phyloP scores from a whole-genome alignment of 2,113 vertebrate species.

The Odocoileus virginianus region DNA sequence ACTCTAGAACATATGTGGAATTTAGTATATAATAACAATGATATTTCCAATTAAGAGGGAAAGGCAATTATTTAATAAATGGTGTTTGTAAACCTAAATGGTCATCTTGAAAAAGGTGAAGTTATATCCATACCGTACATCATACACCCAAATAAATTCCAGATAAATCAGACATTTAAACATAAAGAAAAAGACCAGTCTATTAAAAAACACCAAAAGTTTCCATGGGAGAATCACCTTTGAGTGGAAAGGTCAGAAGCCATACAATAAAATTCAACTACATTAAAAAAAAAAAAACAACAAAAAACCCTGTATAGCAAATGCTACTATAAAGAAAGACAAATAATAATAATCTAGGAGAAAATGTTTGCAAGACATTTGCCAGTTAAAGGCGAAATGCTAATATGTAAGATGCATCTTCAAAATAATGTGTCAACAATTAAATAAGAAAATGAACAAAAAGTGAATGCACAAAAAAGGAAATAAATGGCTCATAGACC shows the following conservation, averaged over 20 bases:
- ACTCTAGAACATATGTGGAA: not conserved
- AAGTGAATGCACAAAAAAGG: not conserved
- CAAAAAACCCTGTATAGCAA: not conserved
- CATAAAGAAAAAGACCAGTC: not conserved
- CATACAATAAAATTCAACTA: not conserved
- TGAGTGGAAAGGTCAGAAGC: not conserved
- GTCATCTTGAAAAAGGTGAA: not conserved
- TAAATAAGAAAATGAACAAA: not conserved
- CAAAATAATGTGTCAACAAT: not conserved
- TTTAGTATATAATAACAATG: not conserved
- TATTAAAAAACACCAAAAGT: not conserved
- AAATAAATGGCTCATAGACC: not conserved
- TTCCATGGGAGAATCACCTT: not conserved
- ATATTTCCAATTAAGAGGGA: not conserved
- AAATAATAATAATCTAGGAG: not conserved
- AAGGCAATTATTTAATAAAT: not conserved
- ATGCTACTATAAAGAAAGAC: not conserved
- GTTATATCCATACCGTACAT: not conserved
- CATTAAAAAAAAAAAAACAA: not conserved
- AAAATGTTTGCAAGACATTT: not conserved
- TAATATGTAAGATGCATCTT: not conserved
- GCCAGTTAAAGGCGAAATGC: not conserved
- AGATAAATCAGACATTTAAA: not conserved
- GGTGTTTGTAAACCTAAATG: not conserved
- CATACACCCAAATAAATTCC: not conserved